phyloP scores from a whole-genome alignment of 2,888 invertebrate genomes.

The Arctia plantaginis region DNA sequence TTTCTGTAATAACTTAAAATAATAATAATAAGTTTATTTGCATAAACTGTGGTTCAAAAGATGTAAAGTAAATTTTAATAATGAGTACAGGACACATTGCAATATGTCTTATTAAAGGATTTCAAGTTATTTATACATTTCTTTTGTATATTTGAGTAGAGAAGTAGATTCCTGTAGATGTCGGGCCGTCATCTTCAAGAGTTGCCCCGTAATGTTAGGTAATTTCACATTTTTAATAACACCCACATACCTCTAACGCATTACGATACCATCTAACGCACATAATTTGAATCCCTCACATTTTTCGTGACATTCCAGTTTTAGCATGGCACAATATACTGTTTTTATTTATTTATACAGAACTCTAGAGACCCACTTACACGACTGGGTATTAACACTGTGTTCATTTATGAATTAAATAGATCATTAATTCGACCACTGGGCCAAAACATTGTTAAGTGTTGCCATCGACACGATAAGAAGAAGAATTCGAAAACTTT shows the following conservation, averaged over 20 bases:
- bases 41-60: too few relatives aligned
- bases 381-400: background rate
- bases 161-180: background rate
- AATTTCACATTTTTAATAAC: constrained; percentile 3
- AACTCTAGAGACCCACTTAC: background rate
- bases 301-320: background rate
- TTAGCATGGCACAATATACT: background rate
- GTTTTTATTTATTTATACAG: background rate
- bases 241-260: background rate
- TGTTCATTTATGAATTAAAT: background rate
- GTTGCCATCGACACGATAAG: too few relatives aligned
- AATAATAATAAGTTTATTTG: too few relatives aligned
- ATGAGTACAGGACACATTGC: too few relatives aligned
- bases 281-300: background rate
- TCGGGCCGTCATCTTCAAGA: background rate
- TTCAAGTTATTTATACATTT: too few relatives aligned
- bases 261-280: background rate
- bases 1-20: too few relatives aligned
- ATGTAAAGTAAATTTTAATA: too few relatives aligned
- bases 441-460: too few relatives aligned
- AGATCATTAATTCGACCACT: too few relatives aligned
- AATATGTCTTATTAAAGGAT: too few relatives aligned
- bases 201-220: background rate
- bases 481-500: too few relatives aligned
- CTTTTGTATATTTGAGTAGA: too few relatives aligned